Conservation (phyloP, 2,888 invertebrate genomes). For the Dryomyza anilis region DNA sequence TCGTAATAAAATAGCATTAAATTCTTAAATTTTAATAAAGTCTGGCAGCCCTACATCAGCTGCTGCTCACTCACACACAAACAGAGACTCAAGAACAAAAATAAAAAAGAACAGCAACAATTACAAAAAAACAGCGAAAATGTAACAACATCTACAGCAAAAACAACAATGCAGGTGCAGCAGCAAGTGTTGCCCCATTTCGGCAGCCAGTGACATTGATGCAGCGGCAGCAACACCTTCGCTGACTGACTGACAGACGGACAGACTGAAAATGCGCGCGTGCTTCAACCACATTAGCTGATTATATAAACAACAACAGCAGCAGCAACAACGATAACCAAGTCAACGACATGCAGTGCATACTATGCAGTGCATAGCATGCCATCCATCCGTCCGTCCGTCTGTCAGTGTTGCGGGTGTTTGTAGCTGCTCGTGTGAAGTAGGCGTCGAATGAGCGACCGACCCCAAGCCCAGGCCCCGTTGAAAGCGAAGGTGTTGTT, state of each 20-base stretch:
- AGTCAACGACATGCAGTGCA: background rate
- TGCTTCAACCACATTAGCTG: background rate
- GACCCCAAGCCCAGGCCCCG: too few species aligned
- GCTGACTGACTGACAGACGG: background rate
- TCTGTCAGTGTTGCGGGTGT: background rate
- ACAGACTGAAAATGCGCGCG: background rate
- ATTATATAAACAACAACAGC: background rate
- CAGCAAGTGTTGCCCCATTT: background rate
- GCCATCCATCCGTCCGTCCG: background rate
- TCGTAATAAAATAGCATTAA: too few species aligned
- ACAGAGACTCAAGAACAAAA: background rate
- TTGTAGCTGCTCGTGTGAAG: too few species aligned
- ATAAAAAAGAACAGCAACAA: background rate
- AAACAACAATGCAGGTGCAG: background rate
- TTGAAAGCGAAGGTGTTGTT: too few species aligned
- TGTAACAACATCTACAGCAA: background rate
- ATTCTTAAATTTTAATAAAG: too few species aligned
- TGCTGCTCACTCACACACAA: too few species aligned
- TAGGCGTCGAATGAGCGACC: too few species aligned
- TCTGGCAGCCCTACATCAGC: too few species aligned
- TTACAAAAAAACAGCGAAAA: background rate
- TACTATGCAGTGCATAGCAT: background rate
- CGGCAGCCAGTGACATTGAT: slow-evolving; percentile 1
- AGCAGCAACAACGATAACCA: background rate
- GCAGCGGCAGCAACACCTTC: background rate